Conservation (phyloP, 1,140 invertebrate genomes). For the Probaryconus sp. region DNA sequence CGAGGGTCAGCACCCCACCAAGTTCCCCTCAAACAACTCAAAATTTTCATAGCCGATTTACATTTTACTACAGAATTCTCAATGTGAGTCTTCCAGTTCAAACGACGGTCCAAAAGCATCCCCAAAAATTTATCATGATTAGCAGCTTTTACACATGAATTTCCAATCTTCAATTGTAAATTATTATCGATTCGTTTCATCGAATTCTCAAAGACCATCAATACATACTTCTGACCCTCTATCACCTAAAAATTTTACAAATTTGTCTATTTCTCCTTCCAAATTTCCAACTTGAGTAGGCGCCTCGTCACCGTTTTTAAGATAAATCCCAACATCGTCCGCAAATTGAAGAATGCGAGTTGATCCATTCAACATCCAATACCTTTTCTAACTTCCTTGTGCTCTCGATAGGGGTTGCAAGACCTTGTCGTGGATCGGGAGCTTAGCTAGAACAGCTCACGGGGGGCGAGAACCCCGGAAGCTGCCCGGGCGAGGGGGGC, state of each 20-base stretch:
- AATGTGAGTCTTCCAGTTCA: constrained; percentile 32
- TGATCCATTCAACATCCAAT: no score
- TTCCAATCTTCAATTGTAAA: constrained; percentile 10
- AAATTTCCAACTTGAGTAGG: neutral
- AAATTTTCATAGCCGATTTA: constrained; percentile 8
- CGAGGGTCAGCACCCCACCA: constrained; percentile 42
- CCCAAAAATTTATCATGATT: constrained; percentile 33
- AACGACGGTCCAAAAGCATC: constrained; percentile 16
- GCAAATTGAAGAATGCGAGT: no score
- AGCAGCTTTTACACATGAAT: constrained; percentile 1
- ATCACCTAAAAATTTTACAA: neutral
- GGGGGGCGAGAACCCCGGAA: no score
- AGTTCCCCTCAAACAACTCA: constrained; percentile 24
- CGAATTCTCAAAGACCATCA: constrained; percentile 19
- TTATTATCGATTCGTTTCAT: neutral
- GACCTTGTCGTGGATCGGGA: no score
- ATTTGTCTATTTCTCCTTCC: constrained; percentile 5
- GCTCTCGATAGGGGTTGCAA: no score
- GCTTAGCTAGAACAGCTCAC: no score
- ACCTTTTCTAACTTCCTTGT: no score
- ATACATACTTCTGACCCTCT: constrained; percentile 20
- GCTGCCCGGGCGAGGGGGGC: no score
- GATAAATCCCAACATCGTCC: no score
- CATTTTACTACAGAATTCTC: constrained; percentile 15
- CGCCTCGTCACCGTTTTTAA: no score